Evolutionary conservation across 2,888 invertebrate genomes (phyloP), one percentile per base, ranked within the genome.

Genomic region (Agrotis puta): DNA sequence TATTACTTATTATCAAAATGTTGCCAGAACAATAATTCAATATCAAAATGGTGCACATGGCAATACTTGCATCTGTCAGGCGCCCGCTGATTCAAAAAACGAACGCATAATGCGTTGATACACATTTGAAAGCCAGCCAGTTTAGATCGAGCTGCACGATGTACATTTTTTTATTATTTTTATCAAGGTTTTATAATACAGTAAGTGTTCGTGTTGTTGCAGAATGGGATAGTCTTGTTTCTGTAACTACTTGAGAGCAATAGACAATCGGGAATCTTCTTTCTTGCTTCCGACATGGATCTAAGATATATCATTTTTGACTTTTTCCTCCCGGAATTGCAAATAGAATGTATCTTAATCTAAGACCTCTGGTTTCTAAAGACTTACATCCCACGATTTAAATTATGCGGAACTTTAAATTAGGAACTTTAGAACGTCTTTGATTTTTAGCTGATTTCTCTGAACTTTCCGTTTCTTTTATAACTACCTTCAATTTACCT

Each of bases 61-160:
- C 92, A 94, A 93, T 94, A 90, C 92, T 88, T 93, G 91, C 95
- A 95, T 94, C 94, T 95, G 95, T 94, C 94, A 94, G 92, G 89
- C 89, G 90, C 91, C 91, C 89, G 92, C 90, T 90, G 93, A 92
- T 93, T 92, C 90, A 92, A 94, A 95, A 94, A 94, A 95, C 85
- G 92, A 94, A 93, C 91, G 89, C 85, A 82, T 85, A 84, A 85
- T 87, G 87, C 90, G 91, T 91, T 92, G 93, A 92, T 94, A 93
- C 92, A 93, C 90, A 91, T 93, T 92, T 90, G 79, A 83, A 81
- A 78, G 57, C 54, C 45, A 72, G 22, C 87, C 86, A 84, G 77
- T 80, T 39, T 80, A 51, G 20, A 45, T 74, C 74, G 87, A 82
- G 22, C 85, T 74, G 3, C 62, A 27, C 27, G 64, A 61, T 65